Conservation (phyloP, 2,888 invertebrate species). For the Lasioglossum figueresi region DNA sequence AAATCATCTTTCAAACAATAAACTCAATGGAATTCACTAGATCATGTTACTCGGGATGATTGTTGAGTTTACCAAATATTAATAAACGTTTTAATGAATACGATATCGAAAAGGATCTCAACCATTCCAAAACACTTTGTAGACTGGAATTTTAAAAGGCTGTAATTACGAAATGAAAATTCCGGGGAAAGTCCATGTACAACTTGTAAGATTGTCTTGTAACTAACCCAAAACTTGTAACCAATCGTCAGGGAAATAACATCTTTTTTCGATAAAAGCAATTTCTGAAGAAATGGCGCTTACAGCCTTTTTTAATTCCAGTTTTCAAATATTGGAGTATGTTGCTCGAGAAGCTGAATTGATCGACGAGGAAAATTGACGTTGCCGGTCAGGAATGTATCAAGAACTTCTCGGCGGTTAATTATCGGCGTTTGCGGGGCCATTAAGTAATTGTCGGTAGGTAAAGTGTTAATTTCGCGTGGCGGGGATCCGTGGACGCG, state of each 20-base stretch:
- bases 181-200: too few species aligned
- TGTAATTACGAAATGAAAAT: too few species aligned
- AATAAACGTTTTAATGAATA: neutral
- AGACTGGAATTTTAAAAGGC: too few species aligned
- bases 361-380: neutral
- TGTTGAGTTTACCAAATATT: neutral
- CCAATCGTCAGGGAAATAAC: too few species aligned
- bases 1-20: slow-evolving; percentile 5
- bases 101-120: neutral
- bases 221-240: too few species aligned
- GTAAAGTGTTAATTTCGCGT: neutral
- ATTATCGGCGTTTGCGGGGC: neutral
- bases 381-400: neutral
- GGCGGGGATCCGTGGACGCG: neutral
- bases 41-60: neutral
- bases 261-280: too few species aligned
- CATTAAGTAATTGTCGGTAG: neutral
- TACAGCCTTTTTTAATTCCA: too few species aligned
- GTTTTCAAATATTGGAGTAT: neutral
- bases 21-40: neutral
- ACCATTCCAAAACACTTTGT: neutral
- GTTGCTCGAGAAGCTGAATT: neutral
- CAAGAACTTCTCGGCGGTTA: neutral
- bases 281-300: too few species aligned
- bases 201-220: too few species aligned